Percentiles rank a stretch among this genome's conserved stretches.
phyloP scores from a whole-genome alignment of 2,888 invertebrate genomes.

The Rhamnusium bicolor region DNA sequence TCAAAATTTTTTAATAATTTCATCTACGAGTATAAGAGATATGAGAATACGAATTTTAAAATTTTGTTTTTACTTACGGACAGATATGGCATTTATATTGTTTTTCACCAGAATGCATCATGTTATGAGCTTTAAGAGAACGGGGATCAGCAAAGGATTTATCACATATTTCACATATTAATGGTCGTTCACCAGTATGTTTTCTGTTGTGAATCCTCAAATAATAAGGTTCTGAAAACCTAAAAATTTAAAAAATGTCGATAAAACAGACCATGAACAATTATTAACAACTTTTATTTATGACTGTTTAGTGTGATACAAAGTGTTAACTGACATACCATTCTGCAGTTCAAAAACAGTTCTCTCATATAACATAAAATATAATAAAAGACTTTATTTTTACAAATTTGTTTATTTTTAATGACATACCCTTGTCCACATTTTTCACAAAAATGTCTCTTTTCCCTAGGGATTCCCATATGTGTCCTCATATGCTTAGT shows the following conservation, averaged over 20 bases:
- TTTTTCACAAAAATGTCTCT: slow-evolving; percentile 71
- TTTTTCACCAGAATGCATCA: slow-evolving; percentile 61
- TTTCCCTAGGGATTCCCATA: slow-evolving; percentile 72
- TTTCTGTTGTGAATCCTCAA: slow-evolving; percentile 63
- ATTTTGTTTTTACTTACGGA: slow-evolving; percentile 52
- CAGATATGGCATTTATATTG: slow-evolving; percentile 61
- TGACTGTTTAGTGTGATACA: no score
- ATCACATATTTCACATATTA: slow-evolving; percentile 59
- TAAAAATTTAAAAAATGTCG: no score
- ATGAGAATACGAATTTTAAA: no score
- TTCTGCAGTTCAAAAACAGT: no score
- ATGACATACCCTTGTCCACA: slow-evolving; percentile 67
- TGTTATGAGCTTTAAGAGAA: slow-evolving; percentile 60
- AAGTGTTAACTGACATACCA: no score
- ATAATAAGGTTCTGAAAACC: slow-evolving; percentile 63
- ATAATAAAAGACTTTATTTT: no score
- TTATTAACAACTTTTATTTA: no score
- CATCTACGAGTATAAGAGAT: no score
- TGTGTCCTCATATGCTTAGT: slow-evolving; percentile 73
- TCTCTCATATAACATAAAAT: no score
- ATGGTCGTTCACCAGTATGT: slow-evolving; percentile 64
- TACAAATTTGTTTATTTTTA: neutral
- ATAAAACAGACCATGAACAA: no score
- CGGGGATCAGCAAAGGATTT: slow-evolving; percentile 64
- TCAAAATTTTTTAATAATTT: no score